Evolutionary conservation across 2,797 vertebrate genomes (phyloP).

Genomic region (Syngnathus acus): DNA sequence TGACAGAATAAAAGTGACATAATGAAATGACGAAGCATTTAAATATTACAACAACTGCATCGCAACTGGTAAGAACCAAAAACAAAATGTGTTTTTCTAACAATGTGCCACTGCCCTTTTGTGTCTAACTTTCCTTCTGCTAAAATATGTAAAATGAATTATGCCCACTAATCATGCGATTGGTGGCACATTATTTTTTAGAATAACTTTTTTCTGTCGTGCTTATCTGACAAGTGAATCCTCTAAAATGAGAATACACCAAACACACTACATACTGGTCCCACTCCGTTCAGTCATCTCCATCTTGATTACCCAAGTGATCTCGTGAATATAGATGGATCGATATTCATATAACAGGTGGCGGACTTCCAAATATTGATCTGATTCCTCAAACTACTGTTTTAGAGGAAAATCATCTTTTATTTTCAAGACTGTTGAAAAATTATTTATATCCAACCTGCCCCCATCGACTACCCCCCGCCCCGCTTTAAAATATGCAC

Average conservation of each 20-base stretch:
- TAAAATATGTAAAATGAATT: background rate
- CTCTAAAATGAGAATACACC: background rate
- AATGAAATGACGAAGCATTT: too few species aligned
- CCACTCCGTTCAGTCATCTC: slow-evolving; percentile 8
- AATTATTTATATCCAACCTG: slow-evolving; percentile 2
- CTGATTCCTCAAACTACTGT: slow-evolving; percentile 23
- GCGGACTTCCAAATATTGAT: slow-evolving; percentile 26
- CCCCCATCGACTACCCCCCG: too few species aligned
- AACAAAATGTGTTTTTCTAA: background rate
- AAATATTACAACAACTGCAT: too few species aligned
- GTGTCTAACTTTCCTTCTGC: background rate
- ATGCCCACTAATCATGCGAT: background rate
- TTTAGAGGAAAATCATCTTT: slow-evolving; percentile 7
- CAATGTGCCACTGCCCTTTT: background rate
- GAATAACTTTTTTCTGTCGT: slow-evolving; percentile 16
- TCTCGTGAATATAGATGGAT: slow-evolving; percentile 48
- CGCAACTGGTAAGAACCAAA: too few species aligned
- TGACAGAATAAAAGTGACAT: too few species aligned
- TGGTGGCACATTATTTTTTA: slow-evolving; percentile 10
- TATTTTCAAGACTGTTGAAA: slow-evolving; percentile 11
- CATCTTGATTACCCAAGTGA: slow-evolving; percentile 14
- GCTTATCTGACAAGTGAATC: slow-evolving; percentile 10
- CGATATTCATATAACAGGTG: slow-evolving; percentile 36
- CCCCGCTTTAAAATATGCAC: background rate
- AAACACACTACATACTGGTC: slow-evolving; percentile 9